These are phyloP conservation scores for Hanleya hanleyi DNA, from an alignment of 2,888 invertebrate genomes.

Conservation along the genomic window DNA sequence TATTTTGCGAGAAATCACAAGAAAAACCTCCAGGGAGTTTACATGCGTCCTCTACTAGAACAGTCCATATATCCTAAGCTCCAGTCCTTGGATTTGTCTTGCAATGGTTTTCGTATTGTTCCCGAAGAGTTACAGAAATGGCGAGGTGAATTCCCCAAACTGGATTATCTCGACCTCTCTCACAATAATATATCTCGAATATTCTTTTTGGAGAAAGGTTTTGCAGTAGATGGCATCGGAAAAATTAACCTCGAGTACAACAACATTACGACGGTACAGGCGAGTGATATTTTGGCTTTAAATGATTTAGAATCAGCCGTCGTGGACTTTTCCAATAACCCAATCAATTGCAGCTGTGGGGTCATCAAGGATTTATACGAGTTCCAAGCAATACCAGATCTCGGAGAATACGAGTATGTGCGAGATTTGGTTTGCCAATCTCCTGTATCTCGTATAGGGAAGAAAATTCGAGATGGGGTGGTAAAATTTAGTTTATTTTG, in stretches of 20 bases:
- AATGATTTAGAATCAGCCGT: conserved; percentile 27
- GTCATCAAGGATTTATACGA: conserved; percentile 1
- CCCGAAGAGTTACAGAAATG: background rate
- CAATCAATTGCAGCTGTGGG: conserved; percentile 49
- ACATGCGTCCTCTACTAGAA: background rate
- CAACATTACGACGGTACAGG: background rate
- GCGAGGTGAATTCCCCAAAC: background rate
- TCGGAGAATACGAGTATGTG: conserved; percentile 1
- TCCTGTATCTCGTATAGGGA: background rate
- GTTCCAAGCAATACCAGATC: background rate
- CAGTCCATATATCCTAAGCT: background rate
- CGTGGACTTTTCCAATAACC: conserved; percentile 50
- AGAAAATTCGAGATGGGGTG: background rate
- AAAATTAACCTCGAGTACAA: background rate
- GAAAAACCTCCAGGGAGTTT: background rate
- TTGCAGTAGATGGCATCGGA: background rate
- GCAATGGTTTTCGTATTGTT: background rate
- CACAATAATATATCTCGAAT: background rate
- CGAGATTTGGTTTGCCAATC: background rate
- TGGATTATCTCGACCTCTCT: background rate
- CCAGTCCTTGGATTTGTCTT: background rate
- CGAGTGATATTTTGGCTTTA: background rate
- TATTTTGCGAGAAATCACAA: background rate
- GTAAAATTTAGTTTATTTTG: too few species aligned
- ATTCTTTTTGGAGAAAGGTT: background rate